Base-by-base conservation (phyloP, 2,113 vertebrate genomes). In the Oreochromis tanganicae region DNA sequence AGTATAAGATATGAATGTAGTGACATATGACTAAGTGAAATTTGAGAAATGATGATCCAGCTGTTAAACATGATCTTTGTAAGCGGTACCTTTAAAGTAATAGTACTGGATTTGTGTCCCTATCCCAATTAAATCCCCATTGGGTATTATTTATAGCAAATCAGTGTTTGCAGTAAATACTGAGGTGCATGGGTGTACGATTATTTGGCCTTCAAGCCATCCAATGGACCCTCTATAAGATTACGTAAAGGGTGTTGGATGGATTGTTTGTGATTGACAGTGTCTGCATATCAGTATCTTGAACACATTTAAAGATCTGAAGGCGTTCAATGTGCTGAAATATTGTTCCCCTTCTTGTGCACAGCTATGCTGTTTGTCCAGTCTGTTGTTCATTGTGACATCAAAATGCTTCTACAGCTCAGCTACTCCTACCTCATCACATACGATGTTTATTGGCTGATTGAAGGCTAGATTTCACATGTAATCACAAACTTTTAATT, bases 31-130 rank as follows among this genome's bases (percentile, higher is more conserved):
- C 57, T 61, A 61, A 34, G 7, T 43, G n/a, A 27, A 0, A 46
- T 43, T 6, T 71, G 66, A 43, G n/a, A 71, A 71, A 43, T 24
- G 38, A 24, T 46, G 12, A 43, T 24, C 8, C 66, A 46, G 36
- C 66, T 27, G 3, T 73, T 24, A 46, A 14, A 73, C 13, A 17
- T 5, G 3, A 10, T 46, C 2, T 46, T 46, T 4, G 1, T 68
- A 68, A 68, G 11, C 1, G 0, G 0, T 8, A 66, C 61, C 17
- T 66, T 38, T 66, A 11, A 66, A n/a, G 17, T 36, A 66, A 36
- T 4, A 66, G 1, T 66, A 1, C 61, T 0, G 6, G 36, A 68
- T 68, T 68, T 68, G 11, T 68, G 61, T 19, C 63, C 34, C 34
- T 21, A 41, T 68, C 34, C 61, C 17, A n/a, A 66, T 36, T n/a